Base-by-base conservation (phyloP, 2,797 vertebrate genomes). In the Hoplostethus mediterraneus region DNA sequence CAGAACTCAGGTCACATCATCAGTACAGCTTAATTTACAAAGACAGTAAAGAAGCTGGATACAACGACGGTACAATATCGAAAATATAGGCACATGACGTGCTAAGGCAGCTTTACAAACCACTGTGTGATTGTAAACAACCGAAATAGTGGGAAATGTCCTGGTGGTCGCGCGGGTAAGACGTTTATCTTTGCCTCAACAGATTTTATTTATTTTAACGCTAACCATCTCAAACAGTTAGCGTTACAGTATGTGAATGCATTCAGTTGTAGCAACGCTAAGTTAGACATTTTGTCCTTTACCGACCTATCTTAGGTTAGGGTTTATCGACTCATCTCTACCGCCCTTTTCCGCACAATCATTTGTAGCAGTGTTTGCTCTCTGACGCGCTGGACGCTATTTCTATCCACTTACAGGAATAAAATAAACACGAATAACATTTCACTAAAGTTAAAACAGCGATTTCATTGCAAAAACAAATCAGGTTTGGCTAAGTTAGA, bases 151-250 rank as follows among this genome's bases (percentile, higher is more conserved):
- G 71, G 87, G 89, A 91, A 81, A 96, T 95, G 95, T 95, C 94
- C 21, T 89, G 91, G 90, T 91, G 90, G 93, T 33, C 87, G 93
- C 94, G 94, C 93, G 87, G 94, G 95, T 95, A 90, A 93, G 86
- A 70, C 8, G 31, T 9, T 17, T 6, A 59, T 63, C 16, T 63
- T 62, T 66, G 31, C 33, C 7, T 52, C 1, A 17, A 7, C 14
- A 25, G 2, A 28, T 21, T 48, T 1, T 1, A 14, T 14, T 44
- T 4, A 14, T 75, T 77, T 54, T 2, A 16, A 2, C 0, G 10
- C 2, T 0, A 0, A 1, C 4, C 1, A 0, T 10, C 0, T 0
- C 25, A 13, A 45, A 13, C 0, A 2, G 54, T 44, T 28, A 16
- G 31, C 2, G 0, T 28, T 6, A 4, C 9, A 21, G 0, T 14